Evolutionary conservation across 2,113 vertebrate species (phyloP).

Genomic region (Corythornis cristatus): DNA sequence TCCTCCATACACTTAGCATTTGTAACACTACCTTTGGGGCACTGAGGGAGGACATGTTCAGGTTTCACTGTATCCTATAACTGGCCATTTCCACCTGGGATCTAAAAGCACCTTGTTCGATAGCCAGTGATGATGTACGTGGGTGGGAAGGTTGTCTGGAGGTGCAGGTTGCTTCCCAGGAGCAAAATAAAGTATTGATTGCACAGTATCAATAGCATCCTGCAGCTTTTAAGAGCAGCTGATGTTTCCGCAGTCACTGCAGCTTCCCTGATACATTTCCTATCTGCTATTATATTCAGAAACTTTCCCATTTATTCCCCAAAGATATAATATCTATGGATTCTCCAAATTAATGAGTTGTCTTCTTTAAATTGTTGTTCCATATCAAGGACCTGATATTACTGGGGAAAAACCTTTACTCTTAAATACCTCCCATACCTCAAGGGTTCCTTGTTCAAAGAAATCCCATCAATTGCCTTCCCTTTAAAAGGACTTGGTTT

Average conservation of each 20-base stretch:
- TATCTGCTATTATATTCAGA: not conserved
- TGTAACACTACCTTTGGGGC: not conserved
- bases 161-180: not conserved
- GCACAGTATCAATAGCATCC: not conserved
- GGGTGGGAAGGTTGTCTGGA: not conserved
- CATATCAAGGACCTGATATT: not conserved
- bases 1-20: not conserved
- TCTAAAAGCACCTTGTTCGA: not conserved
- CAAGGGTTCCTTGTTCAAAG: not conserved
- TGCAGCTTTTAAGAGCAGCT: not conserved
- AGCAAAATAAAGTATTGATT: not conserved
- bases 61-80: not conserved
- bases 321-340: not conserved
- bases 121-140: not conserved
- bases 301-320: not conserved
- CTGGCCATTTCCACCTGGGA: not conserved
- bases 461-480: not conserved
- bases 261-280: not conserved
- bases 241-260: not conserved
- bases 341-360: not conserved
- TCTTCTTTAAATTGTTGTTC: not conserved
- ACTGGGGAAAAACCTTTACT: not conserved
- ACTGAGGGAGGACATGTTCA: not conserved
- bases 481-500: not conserved
- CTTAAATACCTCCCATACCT: not conserved